phyloP scores from a whole-genome alignment of 2,888 invertebrate species.

The Syrphus vitripennis region DNA sequence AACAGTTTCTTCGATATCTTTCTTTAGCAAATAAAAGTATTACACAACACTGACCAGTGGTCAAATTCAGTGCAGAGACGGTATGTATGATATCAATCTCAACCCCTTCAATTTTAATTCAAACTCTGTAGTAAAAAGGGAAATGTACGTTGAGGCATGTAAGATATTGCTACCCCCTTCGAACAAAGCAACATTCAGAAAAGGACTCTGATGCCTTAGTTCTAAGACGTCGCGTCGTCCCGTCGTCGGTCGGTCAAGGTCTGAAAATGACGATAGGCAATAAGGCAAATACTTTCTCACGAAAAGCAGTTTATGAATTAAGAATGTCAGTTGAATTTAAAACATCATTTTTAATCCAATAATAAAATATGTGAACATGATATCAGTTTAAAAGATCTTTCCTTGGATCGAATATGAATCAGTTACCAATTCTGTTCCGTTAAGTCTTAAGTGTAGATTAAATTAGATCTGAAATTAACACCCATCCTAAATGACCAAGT shows the following conservation, averaged over 20 bases:
- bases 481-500: too few relatives aligned
- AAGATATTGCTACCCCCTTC: neutral
- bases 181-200: neutral
- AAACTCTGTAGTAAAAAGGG: neutral
- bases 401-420: too few relatives aligned
- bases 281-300: neutral
- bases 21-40: neutral
- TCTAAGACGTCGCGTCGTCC: too few relatives aligned
- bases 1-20: slow-evolving; percentile 22
- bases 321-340: neutral
- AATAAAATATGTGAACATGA: too few relatives aligned
- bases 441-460: too few relatives aligned
- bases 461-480: too few relatives aligned
- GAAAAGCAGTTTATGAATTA: neutral
- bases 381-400: too few relatives aligned
- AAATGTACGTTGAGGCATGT: neutral
- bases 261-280: neutral
- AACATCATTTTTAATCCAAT: too few relatives aligned
- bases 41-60: slow-evolving; percentile 35
- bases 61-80: slow-evolving; percentile 25
- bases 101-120: slow-evolving; percentile 25
- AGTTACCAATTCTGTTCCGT: too few relatives aligned
- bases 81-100: neutral
- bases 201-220: neutral
- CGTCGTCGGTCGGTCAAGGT: neutral